Conservation (phyloP, 2,113 vertebrate genomes). For the Melanerpes aurifrons region DNA sequence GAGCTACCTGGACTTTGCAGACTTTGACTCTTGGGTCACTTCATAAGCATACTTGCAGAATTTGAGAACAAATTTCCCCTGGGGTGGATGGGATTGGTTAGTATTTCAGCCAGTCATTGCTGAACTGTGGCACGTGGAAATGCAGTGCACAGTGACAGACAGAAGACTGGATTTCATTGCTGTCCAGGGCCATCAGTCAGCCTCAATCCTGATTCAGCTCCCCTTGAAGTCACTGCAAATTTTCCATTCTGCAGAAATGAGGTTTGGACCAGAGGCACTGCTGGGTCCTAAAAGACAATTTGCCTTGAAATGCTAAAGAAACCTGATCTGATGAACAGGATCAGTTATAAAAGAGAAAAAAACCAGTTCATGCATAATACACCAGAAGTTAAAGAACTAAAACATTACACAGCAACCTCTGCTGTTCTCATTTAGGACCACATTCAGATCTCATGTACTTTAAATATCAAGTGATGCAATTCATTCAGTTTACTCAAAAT, state of each 20-base stretch:
- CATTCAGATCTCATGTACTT: neutral
- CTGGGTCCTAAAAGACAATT: neutral
- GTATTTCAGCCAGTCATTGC: neutral
- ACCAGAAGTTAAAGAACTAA: neutral
- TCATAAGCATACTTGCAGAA: neutral
- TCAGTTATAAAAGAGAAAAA: conserved; percentile 27
- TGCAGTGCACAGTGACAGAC: neutral
- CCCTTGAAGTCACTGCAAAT: neutral
- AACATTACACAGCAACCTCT: neutral
- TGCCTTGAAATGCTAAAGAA: neutral
- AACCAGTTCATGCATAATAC: neutral
- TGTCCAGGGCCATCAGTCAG: conserved; percentile 34
- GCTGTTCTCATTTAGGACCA: neutral
- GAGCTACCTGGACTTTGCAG: conserved; percentile 1
- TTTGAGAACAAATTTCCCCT: neutral
- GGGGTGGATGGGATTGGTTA: neutral
- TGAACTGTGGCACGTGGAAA: neutral
- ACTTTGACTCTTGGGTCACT: neutral
- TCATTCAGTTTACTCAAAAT: neutral
- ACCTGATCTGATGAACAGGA: neutral
- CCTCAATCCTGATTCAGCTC: neutral
- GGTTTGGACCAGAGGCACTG: conserved; percentile 3
- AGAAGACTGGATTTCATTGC: neutral
- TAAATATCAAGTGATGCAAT: neutral
- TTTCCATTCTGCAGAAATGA: conserved; percentile 29